Base-by-base conservation (phyloP, 2,113 vertebrate genomes). In the Phycodurus eques region DNA sequence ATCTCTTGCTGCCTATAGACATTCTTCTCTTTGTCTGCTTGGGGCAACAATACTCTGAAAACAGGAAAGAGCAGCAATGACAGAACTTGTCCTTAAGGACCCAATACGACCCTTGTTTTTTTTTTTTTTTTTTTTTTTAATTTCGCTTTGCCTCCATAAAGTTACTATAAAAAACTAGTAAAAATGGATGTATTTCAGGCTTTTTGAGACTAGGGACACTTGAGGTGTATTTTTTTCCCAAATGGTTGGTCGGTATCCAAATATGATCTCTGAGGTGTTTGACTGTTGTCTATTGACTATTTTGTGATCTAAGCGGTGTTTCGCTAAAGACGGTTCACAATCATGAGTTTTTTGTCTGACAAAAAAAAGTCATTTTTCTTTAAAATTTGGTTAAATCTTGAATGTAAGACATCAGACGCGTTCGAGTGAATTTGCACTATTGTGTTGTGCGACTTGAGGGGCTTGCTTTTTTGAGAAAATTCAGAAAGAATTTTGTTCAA, bases 31-130 rank as follows among this genome's bases (percentile, higher is more conserved):
- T 66, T 46, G 9, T 47, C 63, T 65, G 39, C 42, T 10, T 20
- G 57, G 12, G 64, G 22, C 80, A 87, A 77, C 80, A 89, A 87
- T 33, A 67, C 17, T 17, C 39, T 72, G 43, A 70, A 83, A 82
- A 81, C 78, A 80, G 81, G 81, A 81, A 87, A 64, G 70, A 35
- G 4, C 42, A 43, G 43, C 35, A 63, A 65, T 0, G 57, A 35
- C 78, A 68, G 73, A 75, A 80, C 81, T 70, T 81, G 81, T 66
- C 31, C 70, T 44, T 42, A 2, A 72, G 43, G 57, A 70, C 22
- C 66, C 76, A 64, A 76, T 72, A 68, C 46, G 74, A 74, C 35
- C 13, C 72, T 11, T 27, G 59, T 31, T 17, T 17, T 61, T 56
- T 67, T 71, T 80, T 0, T 66, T 74, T 67, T 77, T 56, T 66